A percentile compares a stretch with the other conserved stretches of the same genome.
Evolutionary conservation across 2,113 vertebrate species (phyloP).

Genomic region (Gallinago paraguaiae): DNA sequence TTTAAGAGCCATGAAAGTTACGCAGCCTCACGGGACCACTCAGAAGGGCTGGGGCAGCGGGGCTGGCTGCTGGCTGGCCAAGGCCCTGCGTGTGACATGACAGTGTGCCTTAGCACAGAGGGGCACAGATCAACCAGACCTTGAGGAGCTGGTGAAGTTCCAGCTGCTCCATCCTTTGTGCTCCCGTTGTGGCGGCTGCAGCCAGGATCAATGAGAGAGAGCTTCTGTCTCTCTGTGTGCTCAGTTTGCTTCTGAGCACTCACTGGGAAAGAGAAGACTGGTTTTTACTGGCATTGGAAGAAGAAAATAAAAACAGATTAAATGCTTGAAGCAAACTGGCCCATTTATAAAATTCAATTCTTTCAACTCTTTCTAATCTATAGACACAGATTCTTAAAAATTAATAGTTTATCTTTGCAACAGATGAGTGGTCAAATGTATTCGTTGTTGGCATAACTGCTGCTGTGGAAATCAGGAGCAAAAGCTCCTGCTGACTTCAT

Average conservation of each 20-base stretch:
- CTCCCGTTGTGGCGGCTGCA: not conserved
- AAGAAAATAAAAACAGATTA: not conserved
- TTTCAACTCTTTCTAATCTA: not conserved
- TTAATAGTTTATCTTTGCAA: not conserved
- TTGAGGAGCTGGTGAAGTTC: not conserved
- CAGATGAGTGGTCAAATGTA: not conserved
- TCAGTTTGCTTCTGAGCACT: not conserved
- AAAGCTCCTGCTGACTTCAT: not conserved
- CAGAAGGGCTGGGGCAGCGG: not conserved
- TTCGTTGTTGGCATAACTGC: not conserved
- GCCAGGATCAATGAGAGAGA: not conserved
- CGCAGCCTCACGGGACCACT: not conserved
- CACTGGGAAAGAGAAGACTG: not conserved
- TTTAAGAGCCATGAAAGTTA: not conserved
- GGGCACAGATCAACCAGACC: not conserved
- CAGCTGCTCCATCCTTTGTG: not conserved
- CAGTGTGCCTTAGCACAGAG: not conserved
- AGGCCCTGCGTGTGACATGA: not conserved
- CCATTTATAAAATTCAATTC: not conserved
- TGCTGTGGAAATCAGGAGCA: not conserved
- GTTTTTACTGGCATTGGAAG: not conserved
- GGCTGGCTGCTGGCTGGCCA: not conserved
- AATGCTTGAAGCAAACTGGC: not conserved
- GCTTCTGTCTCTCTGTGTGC: not conserved
- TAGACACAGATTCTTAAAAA: not conserved